These are phyloP conservation scores for Pelobates cultripes DNA, from an alignment of 2,797 vertebrate genomes.

Conservation along the genomic window DNA sequence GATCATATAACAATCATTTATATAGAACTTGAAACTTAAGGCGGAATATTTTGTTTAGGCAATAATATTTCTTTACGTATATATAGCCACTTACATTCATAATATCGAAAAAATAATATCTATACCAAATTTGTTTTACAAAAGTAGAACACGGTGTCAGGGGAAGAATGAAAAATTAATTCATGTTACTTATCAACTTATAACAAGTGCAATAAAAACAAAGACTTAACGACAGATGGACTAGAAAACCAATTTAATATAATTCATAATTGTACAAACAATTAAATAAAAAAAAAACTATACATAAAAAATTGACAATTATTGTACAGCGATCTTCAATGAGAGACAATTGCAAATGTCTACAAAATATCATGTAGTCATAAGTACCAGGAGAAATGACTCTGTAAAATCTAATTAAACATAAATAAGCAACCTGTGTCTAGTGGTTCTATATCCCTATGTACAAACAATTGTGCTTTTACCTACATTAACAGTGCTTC, in stretches of 20 bases:
- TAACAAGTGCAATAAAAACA: background rate
- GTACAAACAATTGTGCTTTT: slow-evolving; percentile 50
- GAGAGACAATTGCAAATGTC: slow-evolving; percentile 15
- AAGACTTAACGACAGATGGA: background rate
- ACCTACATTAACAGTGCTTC: slow-evolving; percentile 37
- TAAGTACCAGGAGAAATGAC: slow-evolving; percentile 31
- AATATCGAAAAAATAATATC: no score
- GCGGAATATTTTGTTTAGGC: no score
- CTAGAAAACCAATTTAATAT: slow-evolving; percentile 47
- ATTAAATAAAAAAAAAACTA: slow-evolving; percentile 41
- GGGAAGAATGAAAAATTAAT: no score
- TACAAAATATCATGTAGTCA: slow-evolving; percentile 38
- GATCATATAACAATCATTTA: no score
- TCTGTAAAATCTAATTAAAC: slow-evolving; percentile 23
- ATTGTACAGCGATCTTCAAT: slow-evolving; percentile 41
- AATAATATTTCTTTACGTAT: no score
- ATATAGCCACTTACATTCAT: no score
- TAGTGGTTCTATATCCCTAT: background rate
- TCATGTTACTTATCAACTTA: no score
- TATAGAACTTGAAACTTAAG: no score
- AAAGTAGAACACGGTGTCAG: no score
- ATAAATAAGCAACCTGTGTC: background rate
- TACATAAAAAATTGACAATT: slow-evolving; percentile 39
- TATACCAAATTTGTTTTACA: no score
- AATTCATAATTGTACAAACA: slow-evolving; percentile 47